phyloP scores from a whole-genome alignment of 2,797 vertebrate species.

The Melanogrammus aeglefinus region DNA sequence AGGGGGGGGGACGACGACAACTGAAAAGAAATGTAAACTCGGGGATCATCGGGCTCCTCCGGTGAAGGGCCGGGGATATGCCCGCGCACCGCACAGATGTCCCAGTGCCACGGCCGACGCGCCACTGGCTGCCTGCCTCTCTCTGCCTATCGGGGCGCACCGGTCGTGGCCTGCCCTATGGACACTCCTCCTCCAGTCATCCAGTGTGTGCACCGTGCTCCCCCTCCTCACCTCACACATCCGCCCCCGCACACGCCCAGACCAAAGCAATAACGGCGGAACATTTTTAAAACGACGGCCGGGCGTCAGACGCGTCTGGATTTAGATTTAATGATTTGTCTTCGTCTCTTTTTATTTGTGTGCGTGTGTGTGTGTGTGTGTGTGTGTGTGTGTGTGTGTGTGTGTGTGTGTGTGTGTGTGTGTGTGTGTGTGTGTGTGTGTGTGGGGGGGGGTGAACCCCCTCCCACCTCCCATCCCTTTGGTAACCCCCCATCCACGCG shows the following conservation, averaged over 20 bases:
- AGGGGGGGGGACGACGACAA: background rate
- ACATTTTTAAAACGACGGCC: background rate
- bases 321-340: background rate
- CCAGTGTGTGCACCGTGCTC: slow-evolving; percentile 28
- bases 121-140: background rate
- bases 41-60: background rate
- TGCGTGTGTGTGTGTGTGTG: no score
- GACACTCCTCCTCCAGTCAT: slow-evolving; percentile 1
- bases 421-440: no score
- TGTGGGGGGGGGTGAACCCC: no score
- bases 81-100: background rate
- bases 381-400: no score
- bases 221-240: slow-evolving; percentile 30
- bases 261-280: background rate
- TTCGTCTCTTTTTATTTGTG: slow-evolving; percentile 35
- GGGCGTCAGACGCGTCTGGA: background rate
- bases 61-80: background rate
- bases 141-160: no score
- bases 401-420: no score
- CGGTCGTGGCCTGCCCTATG: slow-evolving; percentile 9
- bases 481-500: slow-evolving; percentile 33
- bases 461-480: background rate
- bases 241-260: slow-evolving; percentile 30
- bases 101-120: background rate
- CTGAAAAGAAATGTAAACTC: background rate